Evolutionary conservation across 1,140 invertebrate species (phyloP), one percentile per base, ranked within the genome.

Genomic region (Steinernema khuongi): DNA sequence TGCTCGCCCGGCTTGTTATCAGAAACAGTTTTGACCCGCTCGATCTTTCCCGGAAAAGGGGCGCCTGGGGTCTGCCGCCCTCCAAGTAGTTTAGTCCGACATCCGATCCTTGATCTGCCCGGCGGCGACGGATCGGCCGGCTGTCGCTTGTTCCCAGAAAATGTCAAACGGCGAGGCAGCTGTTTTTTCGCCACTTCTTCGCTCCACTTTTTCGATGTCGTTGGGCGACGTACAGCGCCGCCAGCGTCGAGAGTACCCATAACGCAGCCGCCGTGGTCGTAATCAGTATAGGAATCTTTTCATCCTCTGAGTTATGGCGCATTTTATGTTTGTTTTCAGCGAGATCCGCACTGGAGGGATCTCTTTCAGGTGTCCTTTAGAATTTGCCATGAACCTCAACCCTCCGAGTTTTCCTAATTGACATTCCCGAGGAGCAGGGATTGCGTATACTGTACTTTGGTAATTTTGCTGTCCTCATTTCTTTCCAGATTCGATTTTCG

Each of bases 141-240:
- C 22, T 60, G 50, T 60, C 19, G 14, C 50, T 14, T 17, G 50
- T 60, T 60, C 50, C 50, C 50, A 60, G 50, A 60, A 60, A 22
- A 41, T 11, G 7, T 7, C n/a, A 14, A 22, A 60, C 50, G 50
- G 11, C 14, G 50, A 22, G 26, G 50, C 50, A 60, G 50, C 50
- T 60, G 50, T 60, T 60, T 60, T 60, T 60, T 60, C 14, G 4
- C 19, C 22, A 60, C 50, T 60, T 60, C 26, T 60, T 60, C 50
- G 11, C 22, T 22, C 4, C 11, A 26, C 14, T 4, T 22, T 22
- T 22, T 14, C 50, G 14, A 60, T n/a, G 26, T 22, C 50, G 50
- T 22, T 60, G 50, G 26, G 14, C 4, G 50, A 60, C 26, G 50
- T 11, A 7, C 26, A 11, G 7, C 36, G 36, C 36, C 36, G 36